These are phyloP conservation scores for Intellagama lesueurii DNA, from an alignment of 2,797 vertebrate species.

Conservation along the genomic window DNA sequence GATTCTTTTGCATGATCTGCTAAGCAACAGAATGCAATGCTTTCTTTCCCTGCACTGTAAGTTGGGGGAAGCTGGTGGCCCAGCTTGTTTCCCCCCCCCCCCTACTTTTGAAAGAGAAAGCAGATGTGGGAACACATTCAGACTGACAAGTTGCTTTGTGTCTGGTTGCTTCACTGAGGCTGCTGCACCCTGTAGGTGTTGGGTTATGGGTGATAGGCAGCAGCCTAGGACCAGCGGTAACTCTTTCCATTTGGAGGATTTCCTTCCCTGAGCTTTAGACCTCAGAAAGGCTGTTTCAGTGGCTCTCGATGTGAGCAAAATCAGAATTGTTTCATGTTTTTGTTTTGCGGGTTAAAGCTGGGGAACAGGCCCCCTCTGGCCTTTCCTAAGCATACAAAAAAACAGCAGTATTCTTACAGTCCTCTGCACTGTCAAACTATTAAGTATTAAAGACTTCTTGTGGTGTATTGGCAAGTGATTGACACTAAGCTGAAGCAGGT, in stretches of 20 bases:
- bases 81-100: not conserved
- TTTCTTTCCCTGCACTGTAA: not conserved
- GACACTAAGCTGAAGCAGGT: slow-evolving; percentile 38
- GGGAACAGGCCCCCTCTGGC: not conserved
- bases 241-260: not conserved
- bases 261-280: not conserved
- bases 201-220: not conserved
- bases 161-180: not conserved
- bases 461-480: slow-evolving; percentile 29
- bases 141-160: not conserved
- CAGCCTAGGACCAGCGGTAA: too few relatives aligned
- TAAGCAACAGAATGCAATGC: not conserved
- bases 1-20: not conserved
- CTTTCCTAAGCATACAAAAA: slow-evolving; percentile 24
- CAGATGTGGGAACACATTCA: not conserved
- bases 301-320: not conserved
- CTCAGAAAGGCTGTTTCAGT: not conserved
- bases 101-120: not conserved
- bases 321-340: not conserved
- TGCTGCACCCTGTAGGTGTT: not conserved
- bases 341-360: slow-evolving; percentile 2
- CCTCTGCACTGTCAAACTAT: slow-evolving; percentile 2
- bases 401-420: slow-evolving; percentile 15
- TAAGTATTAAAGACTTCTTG: slow-evolving; percentile 32
- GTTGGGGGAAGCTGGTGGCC: not conserved